Evolutionary conservation across 1,140 invertebrate species (phyloP), one percentile per base, ranked within the genome.

Genomic region (Anoplophora glabripennis): DNA sequence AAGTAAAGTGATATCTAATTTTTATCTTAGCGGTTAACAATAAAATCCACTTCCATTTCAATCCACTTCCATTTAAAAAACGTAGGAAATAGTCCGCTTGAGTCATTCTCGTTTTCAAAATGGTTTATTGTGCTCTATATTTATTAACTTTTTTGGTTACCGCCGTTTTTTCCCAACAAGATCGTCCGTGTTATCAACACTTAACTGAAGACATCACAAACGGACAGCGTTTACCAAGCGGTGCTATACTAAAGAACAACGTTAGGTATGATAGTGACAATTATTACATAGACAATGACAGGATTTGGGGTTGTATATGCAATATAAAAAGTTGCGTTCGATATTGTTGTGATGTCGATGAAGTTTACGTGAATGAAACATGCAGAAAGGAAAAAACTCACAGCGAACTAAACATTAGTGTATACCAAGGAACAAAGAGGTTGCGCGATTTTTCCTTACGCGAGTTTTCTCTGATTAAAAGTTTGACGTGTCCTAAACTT

Each of bases 201-300:
- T 14, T 59, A 17, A 47, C 37, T 38, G 49, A 53, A 1, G 38
- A 59, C 10, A 53, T 59, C 10, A 45, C 57, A 12, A 34, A 59
- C 14, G 49, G 57, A n/a, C 7, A 33, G 0, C n/a, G 33, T 41
- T 8, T 45, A 21, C 1, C 15, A 12, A 15, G 37, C 8, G 42
- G 14, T 14, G 33, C 8, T 28, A 53, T 53, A 8, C 2, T 12
- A 9, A 59, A 53, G 21, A 35, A 59, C 17, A 41, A 36, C 2
- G 28, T 59, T 9, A 28, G 10, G 21, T 59, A 53, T 21, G 12
- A 36, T n/a, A 15, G 17, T 10, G 17, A 21, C 4, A 28, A 59
- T 35, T 59, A 53, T n/a, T 46, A 47, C 18, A 12, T 4, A n/a
- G 4, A 34, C 0, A 35, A 47, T 21, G 28, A 38, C 15, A 17